Conservation (phyloP, 2,113 vertebrate genomes). For the Calcarius ornatus region DNA sequence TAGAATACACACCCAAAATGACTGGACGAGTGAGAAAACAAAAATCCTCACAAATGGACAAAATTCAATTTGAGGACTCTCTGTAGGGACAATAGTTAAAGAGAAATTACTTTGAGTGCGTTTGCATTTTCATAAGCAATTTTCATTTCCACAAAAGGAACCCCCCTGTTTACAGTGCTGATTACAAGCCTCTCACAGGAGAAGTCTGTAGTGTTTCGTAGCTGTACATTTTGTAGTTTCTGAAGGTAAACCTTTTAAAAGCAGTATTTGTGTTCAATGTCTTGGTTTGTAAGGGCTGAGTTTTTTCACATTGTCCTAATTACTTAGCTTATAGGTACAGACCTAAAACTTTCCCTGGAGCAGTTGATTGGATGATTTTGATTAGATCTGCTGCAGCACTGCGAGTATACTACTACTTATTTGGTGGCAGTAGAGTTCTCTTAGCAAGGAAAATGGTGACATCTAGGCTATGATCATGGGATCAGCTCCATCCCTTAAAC, state of each 20-base stretch:
- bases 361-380: not conserved
- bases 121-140: slow-evolving; percentile 37
- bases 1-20: not conserved
- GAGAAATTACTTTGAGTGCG: not conserved
- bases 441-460: not conserved
- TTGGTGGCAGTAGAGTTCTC: not conserved
- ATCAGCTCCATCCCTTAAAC: not conserved
- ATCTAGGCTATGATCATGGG: not conserved
- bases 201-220: slow-evolving; percentile 27
- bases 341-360: slow-evolving; percentile 53
- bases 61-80: slow-evolving; percentile 30
- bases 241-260: slow-evolving; percentile 40
- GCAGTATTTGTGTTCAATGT: not conserved
- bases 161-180: not conserved
- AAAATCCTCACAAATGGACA: not conserved
- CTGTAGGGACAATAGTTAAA: slow-evolving; percentile 20
- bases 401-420: not conserved
- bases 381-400: slow-evolving; percentile 32
- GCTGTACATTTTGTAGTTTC: slow-evolving; percentile 5
- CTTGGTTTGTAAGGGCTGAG: not conserved
- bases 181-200: not conserved
- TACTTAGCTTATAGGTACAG: slow-evolving; percentile 21
- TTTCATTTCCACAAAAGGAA: slow-evolving; percentile 1
- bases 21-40: not conserved
- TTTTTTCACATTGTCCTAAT: slow-evolving; percentile 47